Base-by-base conservation (phyloP, 2,888 invertebrate species). In the Ischnura elegans region DNA sequence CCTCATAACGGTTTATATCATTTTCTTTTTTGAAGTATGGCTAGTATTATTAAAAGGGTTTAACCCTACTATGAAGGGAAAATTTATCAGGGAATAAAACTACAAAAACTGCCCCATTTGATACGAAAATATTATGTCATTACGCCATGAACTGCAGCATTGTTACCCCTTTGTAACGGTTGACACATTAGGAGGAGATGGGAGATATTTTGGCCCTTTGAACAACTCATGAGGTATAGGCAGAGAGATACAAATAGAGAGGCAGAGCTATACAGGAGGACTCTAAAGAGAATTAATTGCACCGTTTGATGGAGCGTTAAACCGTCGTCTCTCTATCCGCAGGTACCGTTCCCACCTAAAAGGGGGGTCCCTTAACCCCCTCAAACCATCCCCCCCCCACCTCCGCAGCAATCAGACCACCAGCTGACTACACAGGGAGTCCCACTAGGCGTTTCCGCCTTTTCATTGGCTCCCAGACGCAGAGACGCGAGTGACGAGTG, bases 231-330 rank as follows among this genome's bases (percentile, higher is more conserved):
- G 76, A n/a, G n/a, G n/a, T n/a, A n/a, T n/a, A n/a, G n/a, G n/a
- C 76, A 76, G 76, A 10, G 36, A 8, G 76, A 25, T 76, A 19
- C 19, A 8, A 36, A 76, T 36, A 76, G 76, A 76, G 66, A 66
- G 66, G 19, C 13, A 55, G 19, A n/a, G n/a, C n/a, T n/a, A n/a
- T n/a, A n/a, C n/a, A 21, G 61, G 61, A 29, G 43, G 4, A 45
- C 10, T 8, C 45, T n/a, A 86, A 86, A n/a, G 43, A 86, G 45
- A 86, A 86, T 86, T 86, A 86, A 86, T 86, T n/a, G 86, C 86
- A 86, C 46, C 86, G 46, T 86, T 86, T 86, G 86, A 86, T 46
- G 46, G 86, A 76, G 76, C 76, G 76, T 76, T 76, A 76, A 76
- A 76, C 76, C 45, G 86, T 86, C 43, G n/a, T n/a, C 45, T 46